Conservation (phyloP, 2,113 vertebrate genomes). For the Cyanoliseus patagonus region DNA sequence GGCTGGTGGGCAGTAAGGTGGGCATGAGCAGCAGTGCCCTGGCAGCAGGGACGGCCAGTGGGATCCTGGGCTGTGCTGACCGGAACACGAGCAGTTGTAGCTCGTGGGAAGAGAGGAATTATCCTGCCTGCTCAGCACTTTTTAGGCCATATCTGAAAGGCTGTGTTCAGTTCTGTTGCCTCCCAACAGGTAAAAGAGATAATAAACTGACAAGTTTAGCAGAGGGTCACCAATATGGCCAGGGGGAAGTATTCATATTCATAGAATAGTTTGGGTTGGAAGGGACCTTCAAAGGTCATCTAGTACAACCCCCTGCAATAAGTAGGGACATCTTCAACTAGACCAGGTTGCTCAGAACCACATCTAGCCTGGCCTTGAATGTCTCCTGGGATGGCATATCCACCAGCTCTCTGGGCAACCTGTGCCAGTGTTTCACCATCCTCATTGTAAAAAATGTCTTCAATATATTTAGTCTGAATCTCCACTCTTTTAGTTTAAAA, state of each 20-base stretch:
- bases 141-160: too few relatives aligned
- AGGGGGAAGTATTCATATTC: neutral
- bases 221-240: neutral
- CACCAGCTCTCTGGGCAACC: neutral
- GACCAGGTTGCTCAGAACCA: neutral
- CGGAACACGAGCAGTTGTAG: rapidly evolving
- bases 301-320: neutral
- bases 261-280: neutral
- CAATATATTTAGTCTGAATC: neutral
- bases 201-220: neutral
- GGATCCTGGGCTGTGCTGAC: rapidly evolving
- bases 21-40: neutral
- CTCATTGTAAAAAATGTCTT: neutral
- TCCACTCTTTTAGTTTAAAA: neutral
- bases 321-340: neutral
- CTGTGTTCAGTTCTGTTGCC: neutral
- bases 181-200: neutral
- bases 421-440: neutral
- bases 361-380: neutral
- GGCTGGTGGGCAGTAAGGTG: neutral
- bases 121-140: neutral
- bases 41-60: rapidly evolving
- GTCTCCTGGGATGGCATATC: neutral
- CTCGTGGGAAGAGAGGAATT: rapidly evolving
- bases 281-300: neutral